phyloP scores from a whole-genome alignment of 2,888 invertebrate species.

The Protonemura montana region DNA sequence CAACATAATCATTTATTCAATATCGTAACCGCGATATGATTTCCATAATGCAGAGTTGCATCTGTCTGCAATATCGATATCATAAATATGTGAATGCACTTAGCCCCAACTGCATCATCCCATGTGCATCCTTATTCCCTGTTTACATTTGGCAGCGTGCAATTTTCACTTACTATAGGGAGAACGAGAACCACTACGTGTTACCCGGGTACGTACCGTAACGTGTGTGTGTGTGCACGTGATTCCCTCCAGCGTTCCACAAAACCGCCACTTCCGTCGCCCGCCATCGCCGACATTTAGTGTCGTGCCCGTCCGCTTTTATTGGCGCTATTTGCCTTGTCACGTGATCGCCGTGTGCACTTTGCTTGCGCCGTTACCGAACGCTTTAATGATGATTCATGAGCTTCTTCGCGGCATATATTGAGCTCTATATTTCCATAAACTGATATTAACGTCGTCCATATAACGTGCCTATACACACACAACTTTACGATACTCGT shows the following conservation, averaged over 20 bases:
- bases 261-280: background rate
- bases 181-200: background rate
- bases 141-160: background rate
- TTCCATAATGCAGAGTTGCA: background rate
- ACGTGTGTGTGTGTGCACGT: background rate
- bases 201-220: background rate
- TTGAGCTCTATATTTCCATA: slow-evolving; percentile 67
- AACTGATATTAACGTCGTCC: slow-evolving; percentile 66
- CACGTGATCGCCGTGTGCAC: slow-evolving; percentile 42
- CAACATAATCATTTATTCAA: background rate
- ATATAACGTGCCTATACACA: slow-evolving; percentile 57
- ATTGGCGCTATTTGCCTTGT: slow-evolving; percentile 44
- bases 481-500: slow-evolving; percentile 47
- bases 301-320: slow-evolving; percentile 44
- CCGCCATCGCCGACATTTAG: slow-evolving; percentile 24
- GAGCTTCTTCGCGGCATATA: slow-evolving; percentile 59
- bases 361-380: slow-evolving; percentile 54
- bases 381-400: slow-evolving; percentile 59
- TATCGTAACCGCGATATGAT: background rate
- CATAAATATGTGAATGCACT: slow-evolving; percentile 12
- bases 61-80: background rate
- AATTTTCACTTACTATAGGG: background rate
- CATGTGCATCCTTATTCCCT: background rate
- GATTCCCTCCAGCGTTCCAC: background rate
- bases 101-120: background rate